Evolutionary conservation across 1,140 invertebrate genomes (phyloP).

Genomic region (Procambarus clarkii): DNA sequence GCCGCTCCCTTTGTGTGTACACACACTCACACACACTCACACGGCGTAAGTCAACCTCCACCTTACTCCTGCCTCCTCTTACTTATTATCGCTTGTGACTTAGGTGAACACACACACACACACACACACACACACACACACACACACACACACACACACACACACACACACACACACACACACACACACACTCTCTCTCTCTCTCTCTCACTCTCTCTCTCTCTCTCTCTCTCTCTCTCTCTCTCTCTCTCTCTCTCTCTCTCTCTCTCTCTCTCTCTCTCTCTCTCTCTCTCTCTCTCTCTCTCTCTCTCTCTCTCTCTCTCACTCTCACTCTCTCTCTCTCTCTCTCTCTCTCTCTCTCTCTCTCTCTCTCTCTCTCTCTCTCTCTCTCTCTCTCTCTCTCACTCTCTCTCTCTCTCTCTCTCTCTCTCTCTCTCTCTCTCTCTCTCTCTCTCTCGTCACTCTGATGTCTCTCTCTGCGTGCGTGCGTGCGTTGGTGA

Average conservation of each 20-base stretch:
- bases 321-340: too few relatives aligned
- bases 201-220: neutral
- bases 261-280: neutral
- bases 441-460: slow-evolving; percentile 32
- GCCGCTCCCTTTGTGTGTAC: neutral
- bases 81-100: neutral
- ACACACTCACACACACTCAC: neutral
- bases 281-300: neutral
- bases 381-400: neutral
- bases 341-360: too few relatives aligned
- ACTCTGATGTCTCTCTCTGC: neutral
- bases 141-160: slow-evolving; percentile 12
- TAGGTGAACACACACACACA: neutral
- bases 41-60: neutral
- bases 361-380: neutral
- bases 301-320: too few relatives aligned
- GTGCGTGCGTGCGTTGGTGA: too few relatives aligned
- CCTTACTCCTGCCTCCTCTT: neutral
- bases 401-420: neutral
- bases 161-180: slow-evolving; percentile 16
- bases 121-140: slow-evolving; percentile 10
- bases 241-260: slow-evolving; percentile 11
- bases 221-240: slow-evolving; percentile 15
- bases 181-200: slow-evolving; percentile 19
- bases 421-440: slow-evolving; percentile 26